Evolutionary conservation across 2,113 vertebrate species (phyloP).

Genomic region (Potamarius usumacintae): DNA sequence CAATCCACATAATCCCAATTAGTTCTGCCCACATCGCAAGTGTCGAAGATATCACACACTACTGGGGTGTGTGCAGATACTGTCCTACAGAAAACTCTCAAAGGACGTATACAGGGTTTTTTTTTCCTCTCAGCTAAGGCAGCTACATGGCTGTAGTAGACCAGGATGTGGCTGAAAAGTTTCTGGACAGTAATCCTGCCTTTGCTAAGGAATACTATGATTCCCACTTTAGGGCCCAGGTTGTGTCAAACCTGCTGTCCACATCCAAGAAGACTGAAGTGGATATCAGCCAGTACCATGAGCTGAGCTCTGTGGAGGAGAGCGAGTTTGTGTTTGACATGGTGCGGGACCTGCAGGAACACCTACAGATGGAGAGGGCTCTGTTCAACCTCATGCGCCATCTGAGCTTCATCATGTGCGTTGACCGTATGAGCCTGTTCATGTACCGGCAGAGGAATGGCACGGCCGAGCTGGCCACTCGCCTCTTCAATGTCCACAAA

Average conservation of each 20-base stretch:
- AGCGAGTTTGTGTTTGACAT: constrained; percentile 86
- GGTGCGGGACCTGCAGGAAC: constrained; percentile 83
- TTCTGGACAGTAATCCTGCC: constrained; percentile 80
- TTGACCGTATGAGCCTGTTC: constrained; percentile 86
- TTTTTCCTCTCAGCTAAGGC: constrained; percentile 35
- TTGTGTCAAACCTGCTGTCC: constrained; percentile 77
- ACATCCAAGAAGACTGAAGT: constrained; percentile 61
- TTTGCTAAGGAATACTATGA: constrained; percentile 85
- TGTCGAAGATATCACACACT: constrained; percentile 12
- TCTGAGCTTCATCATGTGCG: constrained; percentile 79
- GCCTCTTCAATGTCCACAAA: constrained; percentile 82
- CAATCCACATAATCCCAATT: constrained; percentile 51
- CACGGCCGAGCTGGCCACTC: constrained; percentile 81
- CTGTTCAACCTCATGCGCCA: constrained; percentile 82
- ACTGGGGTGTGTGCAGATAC: background rate
- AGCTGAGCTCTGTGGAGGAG: constrained; percentile 76
- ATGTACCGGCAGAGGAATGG: constrained; percentile 86
- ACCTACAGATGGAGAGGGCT: constrained; percentile 79
- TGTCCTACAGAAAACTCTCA: background rate
- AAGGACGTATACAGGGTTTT: constrained; percentile 30
- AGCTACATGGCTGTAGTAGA: constrained; percentile 63
- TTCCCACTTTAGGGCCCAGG: constrained; percentile 71
- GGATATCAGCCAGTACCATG: constrained; percentile 70
- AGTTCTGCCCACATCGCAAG: constrained; percentile 5
- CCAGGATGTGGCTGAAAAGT: constrained; percentile 80